phyloP scores from a whole-genome alignment of 53 echinoderm and acorn worm genomes.

The Holothuria scabra region DNA sequence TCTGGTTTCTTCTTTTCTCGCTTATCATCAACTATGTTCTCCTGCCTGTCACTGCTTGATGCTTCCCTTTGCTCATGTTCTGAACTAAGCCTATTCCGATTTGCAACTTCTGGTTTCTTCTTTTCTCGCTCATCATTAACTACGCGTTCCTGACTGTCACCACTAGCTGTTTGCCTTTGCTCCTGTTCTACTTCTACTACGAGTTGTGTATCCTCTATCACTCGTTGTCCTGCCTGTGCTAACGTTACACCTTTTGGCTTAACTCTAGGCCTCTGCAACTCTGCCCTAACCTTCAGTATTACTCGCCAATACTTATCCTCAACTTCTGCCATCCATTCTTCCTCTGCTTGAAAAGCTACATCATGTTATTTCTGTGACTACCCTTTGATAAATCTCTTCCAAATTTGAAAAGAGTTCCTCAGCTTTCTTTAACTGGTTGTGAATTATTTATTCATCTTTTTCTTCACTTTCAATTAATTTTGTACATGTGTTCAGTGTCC shows the following conservation, averaged over 20 bases:
- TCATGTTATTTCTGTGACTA: slow-evolving; percentile 11
- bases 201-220: not conserved
- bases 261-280: not conserved
- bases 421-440: slow-evolving; percentile 1
- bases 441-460: slow-evolving; percentile 17
- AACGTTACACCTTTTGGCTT: not conserved
- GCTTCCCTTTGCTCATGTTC: no score
- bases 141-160: not conserved
- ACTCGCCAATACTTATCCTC: slow-evolving; percentile 10
- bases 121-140: not conserved
- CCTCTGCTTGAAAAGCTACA: not conserved
- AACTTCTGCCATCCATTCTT: slow-evolving; percentile 34
- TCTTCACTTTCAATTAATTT: not conserved
- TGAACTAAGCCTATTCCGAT: not conserved
- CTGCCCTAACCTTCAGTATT: not conserved
- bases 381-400: slow-evolving; percentile 13
- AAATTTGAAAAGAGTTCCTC: slow-evolving; percentile 19
- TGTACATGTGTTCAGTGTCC: slow-evolving; percentile 5
- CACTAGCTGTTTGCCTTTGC: not conserved
- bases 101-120: not conserved
- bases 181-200: not conserved
- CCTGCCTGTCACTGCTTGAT: not conserved
- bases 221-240: not conserved
- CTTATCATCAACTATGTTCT: not conserved
- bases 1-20: slow-evolving; percentile 6